phyloP scores from a whole-genome alignment of 2,113 vertebrate species.

The Cyphomyrus discorhynchus region DNA sequence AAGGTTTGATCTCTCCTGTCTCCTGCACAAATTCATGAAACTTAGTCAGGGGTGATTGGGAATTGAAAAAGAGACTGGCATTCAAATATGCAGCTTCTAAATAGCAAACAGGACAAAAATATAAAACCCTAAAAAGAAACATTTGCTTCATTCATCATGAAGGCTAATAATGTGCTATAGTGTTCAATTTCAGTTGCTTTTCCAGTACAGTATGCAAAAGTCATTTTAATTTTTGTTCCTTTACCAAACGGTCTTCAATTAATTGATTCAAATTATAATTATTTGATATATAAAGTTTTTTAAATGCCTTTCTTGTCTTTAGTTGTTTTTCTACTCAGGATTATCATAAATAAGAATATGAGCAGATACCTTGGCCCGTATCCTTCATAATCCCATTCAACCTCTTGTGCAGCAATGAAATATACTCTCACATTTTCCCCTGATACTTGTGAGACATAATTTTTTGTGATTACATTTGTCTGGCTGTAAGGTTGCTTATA shows the following conservation, averaged over 20 bases:
- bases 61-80: neutral
- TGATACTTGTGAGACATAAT: constrained; percentile 61
- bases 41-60: neutral
- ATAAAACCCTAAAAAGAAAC: neutral
- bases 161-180: neutral
- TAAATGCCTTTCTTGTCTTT: neutral
- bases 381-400: constrained; percentile 80
- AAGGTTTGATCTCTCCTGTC: constrained; percentile 38
- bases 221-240: neutral
- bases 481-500: constrained; percentile 76
- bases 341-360: neutral
- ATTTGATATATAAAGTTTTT: neutral
- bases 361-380: constrained; percentile 54
- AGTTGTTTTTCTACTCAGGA: neutral
- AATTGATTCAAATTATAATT: neutral
- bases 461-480: constrained; percentile 54
- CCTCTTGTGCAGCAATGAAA: constrained; percentile 81
- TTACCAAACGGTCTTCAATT: neutral
- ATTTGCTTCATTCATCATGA: neutral
- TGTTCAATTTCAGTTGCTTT: neutral
- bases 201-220: neutral
- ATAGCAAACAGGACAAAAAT: neutral
- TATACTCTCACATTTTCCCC: constrained; percentile 67
- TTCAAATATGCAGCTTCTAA: neutral
- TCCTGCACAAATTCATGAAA: constrained; percentile 12